phyloP scores from a whole-genome alignment of 2,797 vertebrate species.

The Hylomyscus alleni region DNA sequence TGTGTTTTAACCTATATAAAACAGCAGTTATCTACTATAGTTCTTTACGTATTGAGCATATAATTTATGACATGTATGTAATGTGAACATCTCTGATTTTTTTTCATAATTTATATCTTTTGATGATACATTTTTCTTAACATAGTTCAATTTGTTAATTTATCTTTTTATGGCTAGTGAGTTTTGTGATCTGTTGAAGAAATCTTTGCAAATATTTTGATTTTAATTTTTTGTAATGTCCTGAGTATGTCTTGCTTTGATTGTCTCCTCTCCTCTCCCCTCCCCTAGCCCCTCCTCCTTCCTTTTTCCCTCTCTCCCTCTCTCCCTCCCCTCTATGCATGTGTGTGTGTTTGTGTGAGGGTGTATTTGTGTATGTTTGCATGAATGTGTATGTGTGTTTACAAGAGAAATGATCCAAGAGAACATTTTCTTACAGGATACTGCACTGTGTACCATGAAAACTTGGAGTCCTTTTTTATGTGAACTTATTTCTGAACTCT shows the following conservation, averaged over 20 bases:
- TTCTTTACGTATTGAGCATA: neutral
- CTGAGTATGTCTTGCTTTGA: neutral
- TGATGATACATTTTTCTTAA: neutral
- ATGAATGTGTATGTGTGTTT: neutral
- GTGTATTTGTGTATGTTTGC: neutral
- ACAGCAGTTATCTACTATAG: neutral
- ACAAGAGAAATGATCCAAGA: neutral
- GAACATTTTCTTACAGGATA: neutral
- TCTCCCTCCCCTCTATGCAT: neutral
- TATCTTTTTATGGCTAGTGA: neutral
- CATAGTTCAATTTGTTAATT: neutral
- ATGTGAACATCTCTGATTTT: neutral
- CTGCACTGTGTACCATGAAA: neutral
- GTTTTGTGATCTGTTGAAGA: neutral
- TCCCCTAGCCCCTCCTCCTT: no score
- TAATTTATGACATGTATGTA: neutral
- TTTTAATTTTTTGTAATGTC: neutral
- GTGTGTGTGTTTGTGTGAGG: neutral
- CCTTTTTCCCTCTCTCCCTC: neutral
- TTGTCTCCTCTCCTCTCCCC: no score
- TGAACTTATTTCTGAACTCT: neutral
- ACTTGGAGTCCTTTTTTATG: neutral
- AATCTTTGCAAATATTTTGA: neutral
- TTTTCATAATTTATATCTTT: neutral
- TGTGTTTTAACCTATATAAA: neutral